Base-by-base conservation (phyloP, 2,797 vertebrate species). In the Protonibea diacanthus region DNA sequence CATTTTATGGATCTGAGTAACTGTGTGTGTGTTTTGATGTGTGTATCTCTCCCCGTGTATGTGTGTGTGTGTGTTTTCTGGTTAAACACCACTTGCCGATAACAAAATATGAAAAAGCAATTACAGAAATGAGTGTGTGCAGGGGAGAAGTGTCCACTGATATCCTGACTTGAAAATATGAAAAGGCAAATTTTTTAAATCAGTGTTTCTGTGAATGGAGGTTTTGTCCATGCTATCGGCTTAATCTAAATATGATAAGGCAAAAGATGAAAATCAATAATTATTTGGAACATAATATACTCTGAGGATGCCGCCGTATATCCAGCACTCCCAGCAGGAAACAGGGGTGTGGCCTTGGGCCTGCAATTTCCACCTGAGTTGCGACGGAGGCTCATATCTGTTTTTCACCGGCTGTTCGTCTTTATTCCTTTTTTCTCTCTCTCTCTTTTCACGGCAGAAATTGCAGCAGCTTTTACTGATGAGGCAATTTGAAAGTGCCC, bases 71-170 rank as follows among this genome's bases (percentile, higher is more conserved):
- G 62, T 76, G 57, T 71, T 20, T 66, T 62, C 55, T 67, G 71
- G 49, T 64, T 68, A 71, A 71, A 70, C 48, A 77, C 52, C n/a
- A n/a, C n/a, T n/a, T n/a, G n/a, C n/a, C n/a, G n/a, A n/a, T n/a
- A n/a, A n/a, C n/a, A 72, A 84, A 89, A 86, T 82, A 83, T 86
- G 67, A 85, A 87, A 86, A 87, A 89, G 85, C 82, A 86, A 86
- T 88, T 91, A 90, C 20, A 88, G 76, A 84, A 87, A 79, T 83
- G 82, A 86, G 82, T 15, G 56, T 71, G 73, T 57, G 84, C 76
- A 87, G 88, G 88, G 74, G 71, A 77, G 70, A 70, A 63, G 76
- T 20, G 56, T 74, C 74, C 62, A 52, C 76, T 47, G 81, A 79
- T 79, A 58, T 64, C 69, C 74, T 71, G 68, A 74, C 55, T 77